Evolutionary conservation across 2,797 vertebrate genomes (phyloP).

Genomic region (Typhlichthys eigenmanni): DNA sequence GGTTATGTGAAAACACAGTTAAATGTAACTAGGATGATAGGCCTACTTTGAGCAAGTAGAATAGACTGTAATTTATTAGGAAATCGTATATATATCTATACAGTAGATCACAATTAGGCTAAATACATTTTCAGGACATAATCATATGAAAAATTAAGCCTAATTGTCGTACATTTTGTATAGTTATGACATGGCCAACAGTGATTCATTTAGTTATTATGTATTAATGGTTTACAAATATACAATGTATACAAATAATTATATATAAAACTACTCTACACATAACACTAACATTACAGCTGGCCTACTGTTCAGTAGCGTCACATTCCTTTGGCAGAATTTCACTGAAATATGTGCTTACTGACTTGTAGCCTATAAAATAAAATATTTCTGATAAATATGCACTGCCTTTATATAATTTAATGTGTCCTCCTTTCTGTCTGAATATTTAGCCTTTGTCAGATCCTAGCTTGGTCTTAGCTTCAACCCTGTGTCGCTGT

Average conservation of each 20-base stretch:
- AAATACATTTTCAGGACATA: not conserved
- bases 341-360: not conserved
- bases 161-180: too few species aligned
- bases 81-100: not conserved
- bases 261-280: too few species aligned
- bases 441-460: conserved; percentile 44
- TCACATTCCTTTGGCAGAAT: too few species aligned
- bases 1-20: conserved; percentile 57
- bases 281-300: too few species aligned
- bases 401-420: conserved; percentile 22
- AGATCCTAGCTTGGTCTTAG: conserved; percentile 47
- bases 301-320: too few species aligned
- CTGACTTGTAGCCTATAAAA: not conserved
- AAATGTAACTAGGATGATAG: conserved; percentile 43
- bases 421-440: conserved; percentile 31
- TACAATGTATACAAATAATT: too few species aligned
- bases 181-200: too few species aligned
- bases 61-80: not conserved
- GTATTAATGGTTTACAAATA: too few species aligned
- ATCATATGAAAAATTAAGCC: not conserved
- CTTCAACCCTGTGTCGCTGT: conserved; percentile 87
- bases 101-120: not conserved
- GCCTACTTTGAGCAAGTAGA: conserved; percentile 8
- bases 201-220: too few species aligned
- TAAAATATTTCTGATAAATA: conserved; percentile 22